phyloP scores from a whole-genome alignment of 2,888 invertebrate species.

The Pachycephus smyrnensis region DNA sequence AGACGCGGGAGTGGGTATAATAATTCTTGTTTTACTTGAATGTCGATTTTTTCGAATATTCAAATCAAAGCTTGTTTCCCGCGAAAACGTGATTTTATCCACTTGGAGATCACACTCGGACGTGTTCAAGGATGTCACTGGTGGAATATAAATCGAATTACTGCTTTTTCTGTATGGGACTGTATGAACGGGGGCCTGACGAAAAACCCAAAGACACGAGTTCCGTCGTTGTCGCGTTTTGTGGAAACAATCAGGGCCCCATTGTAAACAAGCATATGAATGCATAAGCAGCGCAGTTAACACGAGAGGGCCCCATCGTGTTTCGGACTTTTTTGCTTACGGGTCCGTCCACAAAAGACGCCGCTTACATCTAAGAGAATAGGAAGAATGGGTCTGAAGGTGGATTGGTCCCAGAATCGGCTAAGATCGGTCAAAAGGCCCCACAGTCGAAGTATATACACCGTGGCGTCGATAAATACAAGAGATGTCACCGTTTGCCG shows the following conservation, averaged over 20 bases:
- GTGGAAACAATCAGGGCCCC: conserved; percentile 62
- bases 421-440: no score
- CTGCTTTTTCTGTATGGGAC: conserved; percentile 1
- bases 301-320: conserved; percentile 55
- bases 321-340: conserved; percentile 49
- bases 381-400: not conserved
- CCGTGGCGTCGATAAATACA: conserved; percentile 53
- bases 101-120: no score
- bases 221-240: conserved; percentile 56
- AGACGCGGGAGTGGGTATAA: not conserved
- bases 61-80: not conserved
- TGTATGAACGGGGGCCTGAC: conserved; percentile 11
- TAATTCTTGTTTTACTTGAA: not conserved
- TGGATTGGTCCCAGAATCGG: no score
- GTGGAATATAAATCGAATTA: not conserved
- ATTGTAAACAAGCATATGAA: conserved; percentile 63
- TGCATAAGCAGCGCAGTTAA: conserved; percentile 62
- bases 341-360: conserved; percentile 55
- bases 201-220: conserved; percentile 56
- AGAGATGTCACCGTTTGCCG: conserved; percentile 47
- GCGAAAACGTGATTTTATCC: not conserved
- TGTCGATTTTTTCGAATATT: no score
- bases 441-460: no score
- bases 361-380: conserved; percentile 39
- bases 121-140: not conserved